These are phyloP conservation scores for Stramonita haemastoma DNA, from an alignment of 2,888 invertebrate genomes.

Conservation along the genomic window DNA sequence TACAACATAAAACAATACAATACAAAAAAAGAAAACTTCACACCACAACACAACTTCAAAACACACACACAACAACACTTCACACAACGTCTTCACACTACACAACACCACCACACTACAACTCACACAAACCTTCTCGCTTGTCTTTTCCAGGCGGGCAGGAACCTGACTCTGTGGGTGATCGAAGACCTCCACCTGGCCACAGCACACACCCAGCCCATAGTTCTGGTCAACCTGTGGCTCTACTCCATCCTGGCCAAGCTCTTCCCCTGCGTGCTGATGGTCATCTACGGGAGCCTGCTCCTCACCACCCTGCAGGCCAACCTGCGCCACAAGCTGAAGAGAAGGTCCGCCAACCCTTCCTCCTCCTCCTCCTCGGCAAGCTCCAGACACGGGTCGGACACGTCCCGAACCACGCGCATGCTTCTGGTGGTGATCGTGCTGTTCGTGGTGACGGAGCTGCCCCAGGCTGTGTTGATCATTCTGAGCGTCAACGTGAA, in stretches of 20 bases:
- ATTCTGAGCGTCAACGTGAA: conserved; percentile 86
- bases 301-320: conserved; percentile 67
- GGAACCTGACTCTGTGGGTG: conserved; percentile 52
- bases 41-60: no score
- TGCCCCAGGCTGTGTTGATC: conserved; percentile 87
- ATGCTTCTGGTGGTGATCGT: conserved; percentile 92
- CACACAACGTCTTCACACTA: no score
- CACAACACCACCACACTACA: no score
- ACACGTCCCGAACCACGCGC: conserved; percentile 86
- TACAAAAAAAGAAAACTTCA: no score
- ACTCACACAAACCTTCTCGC: background rate
- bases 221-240: conserved; percentile 84
- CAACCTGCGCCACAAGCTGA: conserved; percentile 48
- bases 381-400: conserved; percentile 32
- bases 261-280: conserved; percentile 90
- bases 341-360: background rate
- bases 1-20: no score
- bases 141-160: background rate
- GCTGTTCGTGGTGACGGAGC: conserved; percentile 91
- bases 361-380: background rate
- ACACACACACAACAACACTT: no score
- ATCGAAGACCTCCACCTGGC: conserved; percentile 60
- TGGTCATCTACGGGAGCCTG: conserved; percentile 83
- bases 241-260: conserved; percentile 95
- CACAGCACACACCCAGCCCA: conserved; percentile 54